Percentiles rank a stretch among this genome's conserved stretches.
Conservation (phyloP, 2,888 invertebrate species). For the Gandaritis pyraliata region DNA sequence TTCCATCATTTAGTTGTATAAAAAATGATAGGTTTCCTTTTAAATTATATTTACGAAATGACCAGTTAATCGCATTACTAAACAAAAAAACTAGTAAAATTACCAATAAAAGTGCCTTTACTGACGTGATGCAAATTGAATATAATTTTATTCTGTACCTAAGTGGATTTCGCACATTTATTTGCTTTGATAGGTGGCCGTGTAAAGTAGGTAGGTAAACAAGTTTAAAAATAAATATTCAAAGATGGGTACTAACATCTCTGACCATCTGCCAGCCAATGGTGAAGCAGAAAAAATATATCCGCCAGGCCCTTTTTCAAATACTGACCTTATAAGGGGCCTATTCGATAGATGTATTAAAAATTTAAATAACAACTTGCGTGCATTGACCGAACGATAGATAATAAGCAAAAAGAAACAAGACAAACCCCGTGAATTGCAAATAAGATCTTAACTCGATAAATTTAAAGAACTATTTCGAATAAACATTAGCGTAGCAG, state of each 20-base stretch:
- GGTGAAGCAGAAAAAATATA: conserved; percentile 60
- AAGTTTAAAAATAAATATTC: conserved; percentile 38
- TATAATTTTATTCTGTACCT: too few relatives aligned
- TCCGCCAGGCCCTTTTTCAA: conserved; percentile 58
- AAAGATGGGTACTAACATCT: conserved; percentile 27
- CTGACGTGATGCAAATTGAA: too few relatives aligned
- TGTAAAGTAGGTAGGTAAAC: conserved; percentile 7
- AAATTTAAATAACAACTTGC: conserved; percentile 77
- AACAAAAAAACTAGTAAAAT: too few relatives aligned
- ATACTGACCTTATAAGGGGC: conserved; percentile 71
- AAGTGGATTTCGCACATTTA: too few relatives aligned
- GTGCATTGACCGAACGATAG: conserved; percentile 71
- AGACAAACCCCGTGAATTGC: conserved; percentile 57
- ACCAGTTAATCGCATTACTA: too few relatives aligned
- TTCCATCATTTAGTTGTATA: too few relatives aligned
- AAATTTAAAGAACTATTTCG: conserved; percentile 78
- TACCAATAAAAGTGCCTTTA: too few relatives aligned
- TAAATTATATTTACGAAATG: too few relatives aligned
- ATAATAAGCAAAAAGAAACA: conserved; percentile 63
- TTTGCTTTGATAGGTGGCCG: background rate
- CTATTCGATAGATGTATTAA: conserved; percentile 74
- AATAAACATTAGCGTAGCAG: conserved; percentile 78
- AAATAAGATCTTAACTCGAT: conserved; percentile 74
- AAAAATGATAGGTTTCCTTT: too few relatives aligned
- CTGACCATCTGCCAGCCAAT: conserved; percentile 66